A percentile compares a stretch with the other conserved stretches of the same genome.
phyloP scores from a whole-genome alignment of 2,888 invertebrate species.

The Sphecodes monilicornis region DNA sequence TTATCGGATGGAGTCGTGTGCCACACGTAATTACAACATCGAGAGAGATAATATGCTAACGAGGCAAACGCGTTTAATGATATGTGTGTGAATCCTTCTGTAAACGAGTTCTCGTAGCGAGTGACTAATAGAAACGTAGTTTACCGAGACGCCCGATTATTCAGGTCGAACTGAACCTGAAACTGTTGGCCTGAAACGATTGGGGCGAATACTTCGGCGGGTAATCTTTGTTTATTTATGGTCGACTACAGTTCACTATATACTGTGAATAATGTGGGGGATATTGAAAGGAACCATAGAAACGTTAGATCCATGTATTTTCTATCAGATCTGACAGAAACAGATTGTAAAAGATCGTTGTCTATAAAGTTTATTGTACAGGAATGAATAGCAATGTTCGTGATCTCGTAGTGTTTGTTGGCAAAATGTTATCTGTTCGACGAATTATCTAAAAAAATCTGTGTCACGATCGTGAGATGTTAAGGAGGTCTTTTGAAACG shows the following conservation, averaged over 20 bases:
- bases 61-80: conserved; percentile 74
- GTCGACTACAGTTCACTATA: too few relatives aligned
- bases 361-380: neutral
- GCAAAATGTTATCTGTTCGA: neutral
- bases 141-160: conserved; percentile 41
- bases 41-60: conserved; percentile 81
- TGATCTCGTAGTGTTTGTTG: neutral
- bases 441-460: conserved; percentile 21
- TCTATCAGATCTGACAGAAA: too few relatives aligned
- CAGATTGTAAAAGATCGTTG: neutral
- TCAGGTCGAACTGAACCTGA: neutral
- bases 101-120: conserved; percentile 74
- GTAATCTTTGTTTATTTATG: too few relatives aligned
- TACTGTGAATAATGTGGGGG: too few relatives aligned
- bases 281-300: too few relatives aligned
- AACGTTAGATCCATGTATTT: too few relatives aligned
- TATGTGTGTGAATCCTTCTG: conserved; percentile 78
- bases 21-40: conserved; percentile 76
- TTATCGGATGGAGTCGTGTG: conserved; percentile 78
- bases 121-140: conserved; percentile 60
- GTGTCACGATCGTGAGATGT: conserved; percentile 34
- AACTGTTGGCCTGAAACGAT: neutral
- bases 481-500: conserved; percentile 21
- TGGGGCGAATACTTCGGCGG: too few relatives aligned
- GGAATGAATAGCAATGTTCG: neutral